A percentile compares a stretch with the other conserved stretches of the same genome.
These are phyloP conservation scores for Acanthaster planci DNA, from an alignment of 35 echinoderm and acorn worm species.

Conservation along the genomic window DNA sequence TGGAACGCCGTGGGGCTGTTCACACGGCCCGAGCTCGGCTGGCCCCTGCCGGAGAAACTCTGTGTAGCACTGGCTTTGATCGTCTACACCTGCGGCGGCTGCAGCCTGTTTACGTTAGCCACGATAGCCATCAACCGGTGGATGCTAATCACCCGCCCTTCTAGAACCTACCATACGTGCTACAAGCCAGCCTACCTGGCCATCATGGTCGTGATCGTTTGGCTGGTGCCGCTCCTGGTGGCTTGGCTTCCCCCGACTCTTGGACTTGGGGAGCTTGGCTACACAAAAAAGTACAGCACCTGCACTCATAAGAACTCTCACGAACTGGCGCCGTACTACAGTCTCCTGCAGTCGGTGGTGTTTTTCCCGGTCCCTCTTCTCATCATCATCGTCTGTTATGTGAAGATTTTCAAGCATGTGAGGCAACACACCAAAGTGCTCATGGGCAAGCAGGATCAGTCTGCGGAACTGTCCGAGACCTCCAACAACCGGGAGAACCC, in stretches of 20 bases:
- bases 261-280: conserved; percentile 77
- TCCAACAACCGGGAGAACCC: not conserved
- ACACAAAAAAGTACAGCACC: conserved; percentile 73
- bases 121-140: conserved; percentile 77
- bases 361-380: conserved; percentile 77
- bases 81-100: conserved; percentile 64
- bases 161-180: conserved; percentile 34
- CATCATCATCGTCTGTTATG: conserved; percentile 67
- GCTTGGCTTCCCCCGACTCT: conserved; percentile 62
- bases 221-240: conserved; percentile 64
- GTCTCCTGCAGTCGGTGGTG: conserved; percentile 53
- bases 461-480: not conserved
- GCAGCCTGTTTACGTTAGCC: conserved; percentile 84
- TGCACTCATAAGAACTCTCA: conserved; percentile 77
- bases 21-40: conserved; percentile 26
- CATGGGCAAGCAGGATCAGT: conserved; percentile 41
- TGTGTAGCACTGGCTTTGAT: conserved; percentile 53
- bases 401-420: conserved; percentile 65
- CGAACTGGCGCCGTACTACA: conserved; percentile 52
- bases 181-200: conserved; percentile 44
- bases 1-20: conserved; percentile 72
- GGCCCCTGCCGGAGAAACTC: conserved; percentile 59
- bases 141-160: conserved; percentile 58
- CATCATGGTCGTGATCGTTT: conserved; percentile 54
- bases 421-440: conserved; percentile 63